A percentile compares a stretch with the other conserved stretches of the same genome.
Evolutionary conservation across 2,888 invertebrate species (phyloP).

Genomic region (Cataglyphis cursor): DNA sequence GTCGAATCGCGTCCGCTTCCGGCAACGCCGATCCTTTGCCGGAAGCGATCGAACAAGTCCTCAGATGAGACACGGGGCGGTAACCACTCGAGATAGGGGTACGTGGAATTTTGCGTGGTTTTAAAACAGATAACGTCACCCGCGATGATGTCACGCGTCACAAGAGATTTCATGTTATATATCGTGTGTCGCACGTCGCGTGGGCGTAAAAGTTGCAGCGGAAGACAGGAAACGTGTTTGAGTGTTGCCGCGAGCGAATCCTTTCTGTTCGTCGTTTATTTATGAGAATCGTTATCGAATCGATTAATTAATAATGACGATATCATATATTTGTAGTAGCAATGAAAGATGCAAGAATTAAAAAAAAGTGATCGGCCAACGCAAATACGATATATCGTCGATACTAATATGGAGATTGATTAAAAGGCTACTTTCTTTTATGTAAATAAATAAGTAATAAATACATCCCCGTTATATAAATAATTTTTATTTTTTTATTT

Average conservation of each 20-base stretch:
- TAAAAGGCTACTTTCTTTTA: no score
- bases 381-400: not conserved
- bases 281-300: not conserved
- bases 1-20: slow-evolving; percentile 59
- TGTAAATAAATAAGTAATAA: no score
- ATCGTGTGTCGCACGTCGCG: not conserved
- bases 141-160: not conserved
- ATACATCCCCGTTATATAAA: no score
- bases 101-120: slow-evolving; percentile 63
- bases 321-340: not conserved
- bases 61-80: not conserved
- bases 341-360: not conserved
- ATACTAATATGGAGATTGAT: no score
- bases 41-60: slow-evolving; percentile 62
- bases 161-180: slow-evolving; percentile 9
- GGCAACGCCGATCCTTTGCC: slow-evolving; percentile 21
- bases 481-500: no score
- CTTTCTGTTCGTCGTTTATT: not conserved
- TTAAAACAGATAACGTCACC: slow-evolving; percentile 58
- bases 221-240: not conserved
- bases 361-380: not conserved
- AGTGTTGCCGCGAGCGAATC: not conserved
- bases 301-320: not conserved
- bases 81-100: slow-evolving; percentile 59
- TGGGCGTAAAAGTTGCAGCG: slow-evolving; percentile 18